These are phyloP conservation scores for Eptatretus atami DNA, from an alignment of 2,797 vertebrate genomes.

Conservation along the genomic window DNA sequence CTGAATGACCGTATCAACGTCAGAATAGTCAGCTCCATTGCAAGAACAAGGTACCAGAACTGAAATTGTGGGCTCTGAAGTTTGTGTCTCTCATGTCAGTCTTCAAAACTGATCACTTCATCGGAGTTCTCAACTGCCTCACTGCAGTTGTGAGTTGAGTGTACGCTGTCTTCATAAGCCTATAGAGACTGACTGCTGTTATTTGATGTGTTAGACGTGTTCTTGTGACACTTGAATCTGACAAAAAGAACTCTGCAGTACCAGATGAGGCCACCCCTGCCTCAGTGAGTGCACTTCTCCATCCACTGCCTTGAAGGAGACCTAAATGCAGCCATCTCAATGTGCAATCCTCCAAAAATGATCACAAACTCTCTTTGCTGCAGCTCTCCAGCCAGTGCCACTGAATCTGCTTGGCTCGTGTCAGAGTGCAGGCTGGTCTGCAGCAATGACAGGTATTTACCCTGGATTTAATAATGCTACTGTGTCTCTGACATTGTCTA, in stretches of 20 bases:
- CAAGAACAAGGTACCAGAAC: too few species aligned
- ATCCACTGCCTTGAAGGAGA: slow-evolving; percentile 7
- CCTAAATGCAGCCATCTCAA: slow-evolving; percentile 3
- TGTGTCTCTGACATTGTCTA: not conserved
- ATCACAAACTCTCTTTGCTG: not conserved
- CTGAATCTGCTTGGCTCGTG: not conserved
- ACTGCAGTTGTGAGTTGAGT: too few species aligned
- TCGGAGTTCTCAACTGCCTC: too few species aligned
- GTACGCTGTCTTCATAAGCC: not conserved
- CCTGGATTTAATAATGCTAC: not conserved
- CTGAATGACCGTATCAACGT: too few species aligned
- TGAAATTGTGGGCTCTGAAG: too few species aligned
- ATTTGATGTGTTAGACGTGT: slow-evolving; percentile 5
- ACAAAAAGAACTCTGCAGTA: slow-evolving; percentile 7
- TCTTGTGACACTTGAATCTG: slow-evolving; percentile 9
- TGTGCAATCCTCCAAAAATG: not conserved
- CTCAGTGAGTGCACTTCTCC: slow-evolving; percentile 8
- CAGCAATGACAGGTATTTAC: not conserved
- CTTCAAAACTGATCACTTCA: too few species aligned
- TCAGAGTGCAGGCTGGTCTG: not conserved
- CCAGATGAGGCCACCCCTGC: slow-evolving; percentile 8
- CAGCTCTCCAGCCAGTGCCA: not conserved
- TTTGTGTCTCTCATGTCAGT: too few species aligned
- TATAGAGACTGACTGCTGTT: not conserved
- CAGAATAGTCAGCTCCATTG: too few species aligned